Percentiles rank a stretch among this genome's conserved stretches.
Evolutionary conservation across 2,113 vertebrate genomes (phyloP).

Genomic region (Turnix velox): DNA sequence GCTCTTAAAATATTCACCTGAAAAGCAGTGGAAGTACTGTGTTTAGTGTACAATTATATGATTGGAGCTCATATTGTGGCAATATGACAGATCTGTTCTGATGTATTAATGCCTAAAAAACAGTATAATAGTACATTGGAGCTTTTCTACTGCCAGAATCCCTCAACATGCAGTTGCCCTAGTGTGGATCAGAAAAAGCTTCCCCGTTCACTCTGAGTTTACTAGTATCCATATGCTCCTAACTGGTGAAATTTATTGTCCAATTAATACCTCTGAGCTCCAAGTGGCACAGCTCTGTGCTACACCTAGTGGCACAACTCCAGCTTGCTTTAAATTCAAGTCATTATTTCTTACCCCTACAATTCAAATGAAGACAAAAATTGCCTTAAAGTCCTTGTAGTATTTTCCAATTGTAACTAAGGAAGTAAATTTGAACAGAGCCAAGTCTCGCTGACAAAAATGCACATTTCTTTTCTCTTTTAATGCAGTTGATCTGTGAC

Average conservation of each 20-base stretch:
- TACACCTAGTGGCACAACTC: not conserved
- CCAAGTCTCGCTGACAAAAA: not conserved
- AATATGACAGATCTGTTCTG: not conserved
- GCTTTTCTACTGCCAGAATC: not conserved
- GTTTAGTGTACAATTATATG: not conserved
- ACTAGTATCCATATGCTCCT: not conserved
- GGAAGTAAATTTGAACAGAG: not conserved
- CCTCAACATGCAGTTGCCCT: not conserved
- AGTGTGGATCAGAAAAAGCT: not conserved
- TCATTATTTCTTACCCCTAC: not conserved
- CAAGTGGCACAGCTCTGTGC: not conserved
- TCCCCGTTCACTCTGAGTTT: not conserved
- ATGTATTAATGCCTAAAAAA: not conserved
- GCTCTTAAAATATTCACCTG: not conserved
- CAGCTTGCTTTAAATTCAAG: not conserved
- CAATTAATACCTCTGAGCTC: not conserved
- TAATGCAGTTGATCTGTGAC: not conserved
- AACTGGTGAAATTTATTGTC: not conserved
- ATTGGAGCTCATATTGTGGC: not conserved
- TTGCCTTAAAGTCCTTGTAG: not conserved
- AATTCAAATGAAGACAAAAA: not conserved
- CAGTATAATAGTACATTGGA: not conserved
- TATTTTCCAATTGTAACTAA: not conserved
- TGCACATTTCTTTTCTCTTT: not conserved
- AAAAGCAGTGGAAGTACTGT: not conserved